Evolutionary conservation across 2,888 invertebrate genomes (phyloP), one percentile per base, ranked within the genome.

Genomic region (Scaptomyza caliginosa): DNA sequence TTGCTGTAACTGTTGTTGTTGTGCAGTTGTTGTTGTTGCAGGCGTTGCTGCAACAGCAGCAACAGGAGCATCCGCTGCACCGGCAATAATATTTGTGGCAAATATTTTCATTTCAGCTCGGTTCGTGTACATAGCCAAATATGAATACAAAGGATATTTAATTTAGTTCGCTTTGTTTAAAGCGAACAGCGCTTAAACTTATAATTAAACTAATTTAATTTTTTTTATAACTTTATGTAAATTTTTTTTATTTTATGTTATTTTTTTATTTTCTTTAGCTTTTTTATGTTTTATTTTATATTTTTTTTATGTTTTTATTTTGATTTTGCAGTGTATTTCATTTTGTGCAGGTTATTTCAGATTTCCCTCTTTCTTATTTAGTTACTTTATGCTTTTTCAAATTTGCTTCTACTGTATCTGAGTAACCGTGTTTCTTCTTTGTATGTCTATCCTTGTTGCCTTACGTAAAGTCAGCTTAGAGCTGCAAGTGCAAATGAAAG

Each of bases 51-150:
- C 54, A 48, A 45, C 49, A 32, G 6, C 32, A 32, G 13, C 32
- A 32, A 32, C 13, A 36, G 43, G 46, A 26, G 49, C 68, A 28
- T 57, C 74, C 10, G 54, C 51, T 30, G 42, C 45, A 38, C 49
- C 46, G 32, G 48, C 62, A 52, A 60, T 65, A 65, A 77, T 70
- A 60, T 73, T 83, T 19, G 80, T 57, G 54, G 86, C 69, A 77
- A 88, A 82, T 59, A 89, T 89, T 74, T 90, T 90, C 80, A 90
- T 88, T 54, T 80, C 81, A 42, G 60, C 58, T 39, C 63, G 64
- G 39, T 40, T 88, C 30, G 70, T 54, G 51, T 55, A 75, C 81
- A 81, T 81, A 57, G 42, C 69, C 69, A 55, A 17, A 17, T 16
- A 26, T 36, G n/a, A 26, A 34, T 40, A 8, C 11, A 6, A 32